Evolutionary conservation across 2,797 vertebrate genomes (phyloP).

Genomic region (Hemitrygon akajei): DNA sequence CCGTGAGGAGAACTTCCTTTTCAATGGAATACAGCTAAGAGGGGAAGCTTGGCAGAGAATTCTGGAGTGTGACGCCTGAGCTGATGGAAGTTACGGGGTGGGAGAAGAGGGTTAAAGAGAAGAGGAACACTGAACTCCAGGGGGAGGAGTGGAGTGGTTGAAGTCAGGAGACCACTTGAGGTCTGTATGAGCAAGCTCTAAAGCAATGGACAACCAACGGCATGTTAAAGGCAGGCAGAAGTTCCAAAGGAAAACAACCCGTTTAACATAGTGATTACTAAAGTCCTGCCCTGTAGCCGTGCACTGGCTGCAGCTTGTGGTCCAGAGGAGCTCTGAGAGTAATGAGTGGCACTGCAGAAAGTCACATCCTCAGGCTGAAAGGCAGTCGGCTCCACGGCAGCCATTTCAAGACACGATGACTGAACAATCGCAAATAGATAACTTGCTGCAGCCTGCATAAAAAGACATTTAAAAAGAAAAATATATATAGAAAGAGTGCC

Average conservation of each 20-base stretch:
- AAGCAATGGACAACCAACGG: background rate
- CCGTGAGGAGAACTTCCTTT: background rate
- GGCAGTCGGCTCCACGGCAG: background rate
- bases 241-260: background rate
- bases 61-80: background rate
- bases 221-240: background rate
- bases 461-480: background rate
- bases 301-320: background rate
- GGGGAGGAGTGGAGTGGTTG: background rate
- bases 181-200: too few species aligned
- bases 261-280: background rate
- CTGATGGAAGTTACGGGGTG: background rate
- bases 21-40: background rate
- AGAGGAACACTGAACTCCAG: background rate
- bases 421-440: background rate
- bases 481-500: background rate
- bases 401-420: background rate
- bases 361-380: background rate
- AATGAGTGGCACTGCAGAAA: background rate
- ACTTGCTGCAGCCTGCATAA: too few species aligned
- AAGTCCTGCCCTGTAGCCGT: background rate
- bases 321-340: background rate
- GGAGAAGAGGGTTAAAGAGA: background rate
- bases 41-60: background rate
- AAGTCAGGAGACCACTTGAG: background rate